Conservation (phyloP, 2,888 invertebrate species). For the Calliopum simillimum region DNA sequence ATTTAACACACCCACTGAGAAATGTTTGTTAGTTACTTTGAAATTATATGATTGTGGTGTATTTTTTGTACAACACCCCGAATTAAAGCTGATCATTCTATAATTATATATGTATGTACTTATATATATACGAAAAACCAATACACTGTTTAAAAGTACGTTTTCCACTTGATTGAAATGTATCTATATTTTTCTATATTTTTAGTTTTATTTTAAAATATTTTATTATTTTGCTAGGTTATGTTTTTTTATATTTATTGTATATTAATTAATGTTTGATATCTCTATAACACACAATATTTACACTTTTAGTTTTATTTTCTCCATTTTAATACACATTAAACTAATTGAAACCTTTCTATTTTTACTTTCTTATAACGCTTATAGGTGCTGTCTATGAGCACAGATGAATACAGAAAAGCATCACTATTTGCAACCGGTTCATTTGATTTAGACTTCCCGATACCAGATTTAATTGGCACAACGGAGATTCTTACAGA, state of each 20-base stretch:
- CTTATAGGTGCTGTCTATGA: conserved; percentile 88
- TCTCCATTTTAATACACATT: background rate
- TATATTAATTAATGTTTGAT: background rate
- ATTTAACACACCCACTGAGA: conserved; percentile 20
- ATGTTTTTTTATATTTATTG: conserved; percentile 13
- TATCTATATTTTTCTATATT: conserved; percentile 17
- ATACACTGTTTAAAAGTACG: background rate
- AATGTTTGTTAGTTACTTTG: conserved; percentile 19
- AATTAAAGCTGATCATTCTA: background rate
- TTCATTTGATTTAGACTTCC: conserved; percentile 87
- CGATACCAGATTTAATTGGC: conserved; percentile 91
- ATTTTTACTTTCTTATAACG: conserved; percentile 15
- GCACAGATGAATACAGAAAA: conserved; percentile 86
- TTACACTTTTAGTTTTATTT: conserved; percentile 10
- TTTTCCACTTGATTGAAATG: conserved; percentile 36
- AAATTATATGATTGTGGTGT: conserved; percentile 13
- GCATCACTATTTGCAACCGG: conserved; percentile 79
- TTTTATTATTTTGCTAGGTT: conserved; percentile 20
- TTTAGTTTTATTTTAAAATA: background rate
- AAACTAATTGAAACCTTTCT: conserved; percentile 18
- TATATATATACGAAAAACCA: background rate
- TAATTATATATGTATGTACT: too few relatives aligned
- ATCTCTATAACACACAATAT: background rate
- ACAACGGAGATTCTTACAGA: conserved; percentile 90
- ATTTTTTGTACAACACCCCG: conserved; percentile 12